These are phyloP conservation scores for Peromyscus aztecus DNA, from an alignment of 2,797 vertebrate species.

Conservation along the genomic window DNA sequence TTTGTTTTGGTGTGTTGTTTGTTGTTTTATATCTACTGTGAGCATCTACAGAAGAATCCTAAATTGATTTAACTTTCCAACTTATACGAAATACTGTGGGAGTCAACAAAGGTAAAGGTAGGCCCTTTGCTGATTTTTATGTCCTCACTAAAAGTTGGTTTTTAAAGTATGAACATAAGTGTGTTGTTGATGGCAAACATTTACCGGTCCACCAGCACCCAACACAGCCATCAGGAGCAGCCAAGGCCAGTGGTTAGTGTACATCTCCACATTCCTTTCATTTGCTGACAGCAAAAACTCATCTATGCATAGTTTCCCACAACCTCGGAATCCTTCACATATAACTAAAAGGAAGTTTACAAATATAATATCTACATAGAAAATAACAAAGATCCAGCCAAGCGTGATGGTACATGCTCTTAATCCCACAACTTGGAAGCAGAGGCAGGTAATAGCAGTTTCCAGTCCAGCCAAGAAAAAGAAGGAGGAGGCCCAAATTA, in stretches of 20 bases:
- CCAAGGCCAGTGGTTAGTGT: not conserved
- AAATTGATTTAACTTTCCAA: not conserved
- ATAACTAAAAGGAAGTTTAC: not conserved
- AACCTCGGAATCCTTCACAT: not conserved
- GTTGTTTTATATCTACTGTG: not conserved
- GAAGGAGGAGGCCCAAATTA: not conserved
- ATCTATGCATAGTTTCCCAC: not conserved
- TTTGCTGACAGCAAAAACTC: not conserved
- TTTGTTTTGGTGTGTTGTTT: not conserved
- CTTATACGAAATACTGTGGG: not conserved
- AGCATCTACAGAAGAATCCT: not conserved
- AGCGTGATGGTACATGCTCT: no score
- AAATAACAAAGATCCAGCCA: not conserved
- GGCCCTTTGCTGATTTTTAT: not conserved
- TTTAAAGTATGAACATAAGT: not conserved
- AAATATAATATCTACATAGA: not conserved
- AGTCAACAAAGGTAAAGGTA: not conserved
- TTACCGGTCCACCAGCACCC: not conserved
- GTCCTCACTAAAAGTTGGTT: not conserved
- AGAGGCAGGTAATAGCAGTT: no score
- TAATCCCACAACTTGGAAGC: no score
- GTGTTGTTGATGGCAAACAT: not conserved
- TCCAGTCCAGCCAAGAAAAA: no score
- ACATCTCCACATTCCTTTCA: not conserved
- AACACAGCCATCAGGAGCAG: not conserved